Percentiles rank a stretch among this genome's conserved stretches.
Conservation (phyloP, 2,797 vertebrate species). For the Anas acuta region DNA sequence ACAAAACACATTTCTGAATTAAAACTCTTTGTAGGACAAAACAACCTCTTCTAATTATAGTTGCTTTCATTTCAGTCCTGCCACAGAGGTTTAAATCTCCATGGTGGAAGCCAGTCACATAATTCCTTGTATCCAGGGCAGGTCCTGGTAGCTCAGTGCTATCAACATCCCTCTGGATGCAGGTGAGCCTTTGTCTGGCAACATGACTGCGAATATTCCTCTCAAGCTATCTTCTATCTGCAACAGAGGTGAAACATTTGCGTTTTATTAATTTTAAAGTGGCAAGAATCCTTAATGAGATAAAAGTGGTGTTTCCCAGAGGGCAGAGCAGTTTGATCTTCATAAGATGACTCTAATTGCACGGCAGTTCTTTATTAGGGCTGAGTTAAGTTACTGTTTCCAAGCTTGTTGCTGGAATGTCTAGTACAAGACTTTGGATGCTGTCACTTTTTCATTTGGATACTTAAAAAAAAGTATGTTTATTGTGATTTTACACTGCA, state of each 20-base stretch:
- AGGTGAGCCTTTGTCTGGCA: not conserved
- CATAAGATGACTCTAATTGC: slow-evolving; percentile 16
- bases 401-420: not conserved
- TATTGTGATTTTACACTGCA: not conserved
- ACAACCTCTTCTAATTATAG: not conserved
- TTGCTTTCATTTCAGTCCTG: not conserved
- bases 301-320: slow-evolving; percentile 30
- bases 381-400: not conserved
- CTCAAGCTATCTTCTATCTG: not conserved
- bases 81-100: not conserved
- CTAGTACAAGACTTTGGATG: not conserved
- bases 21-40: not conserved
- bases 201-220: not conserved
- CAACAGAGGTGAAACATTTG: not conserved
- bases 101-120: not conserved
- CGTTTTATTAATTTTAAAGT: slow-evolving; percentile 10
- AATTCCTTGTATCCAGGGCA: not conserved
- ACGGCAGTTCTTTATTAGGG: not conserved
- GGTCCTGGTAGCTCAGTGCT: not conserved
- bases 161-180: not conserved
- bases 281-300: slow-evolving; percentile 1
- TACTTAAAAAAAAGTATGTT: not conserved
- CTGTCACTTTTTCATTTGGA: not conserved
- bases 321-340: not conserved
- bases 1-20: not conserved